Base-by-base conservation (phyloP, 2,113 vertebrate species). In the Cyprinus carpio region DNA sequence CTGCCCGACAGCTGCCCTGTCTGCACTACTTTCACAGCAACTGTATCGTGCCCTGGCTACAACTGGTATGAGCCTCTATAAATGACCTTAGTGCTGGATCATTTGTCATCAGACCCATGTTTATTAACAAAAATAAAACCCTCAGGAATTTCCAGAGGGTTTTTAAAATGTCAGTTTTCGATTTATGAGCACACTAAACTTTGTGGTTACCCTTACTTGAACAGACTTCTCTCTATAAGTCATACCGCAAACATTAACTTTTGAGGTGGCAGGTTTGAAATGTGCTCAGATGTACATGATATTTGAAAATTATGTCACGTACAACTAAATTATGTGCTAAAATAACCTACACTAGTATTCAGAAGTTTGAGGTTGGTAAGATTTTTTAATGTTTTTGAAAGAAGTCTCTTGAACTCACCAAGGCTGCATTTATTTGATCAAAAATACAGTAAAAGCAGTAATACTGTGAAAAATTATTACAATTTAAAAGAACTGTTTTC, bases 41-140 rank as follows among this genome's bases (percentile, higher is more conserved):
- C 89, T 97, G 97, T 90, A 97, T 99, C 75, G 96, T 99, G 84
- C 98, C 97, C 0, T 99, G 98, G 97, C 91, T 99, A 79, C 96
- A 99, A 88, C 93, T 98, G 96, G 98, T 99, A 89, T 96, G 95
- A 51, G 49, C 58, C 29, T 78, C 13, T 40, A 31, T 11, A 82
- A 82, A 76, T 18, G 0, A n/a, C 13, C 31, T n/a, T 34, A 23
- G 75, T 10, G 46, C 27, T 74, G 40, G n/a, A 49, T 75, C 23
- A 23, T 37, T 34, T 71, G 2, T 34, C 15, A 51, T 54, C 49
- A 54, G 46, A 54, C 40, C 5, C 40, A 49, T 9, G 18, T 75
- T 49, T 75, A 4, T 46, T 67, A 31, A 67, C 27, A 65, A 13
- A 40, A 65, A 65, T 16, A 6, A 74, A 6, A 25, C 71, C 37